phyloP scores from a whole-genome alignment of 2,888 invertebrate species.

The Sinohyriopsis cumingii region DNA sequence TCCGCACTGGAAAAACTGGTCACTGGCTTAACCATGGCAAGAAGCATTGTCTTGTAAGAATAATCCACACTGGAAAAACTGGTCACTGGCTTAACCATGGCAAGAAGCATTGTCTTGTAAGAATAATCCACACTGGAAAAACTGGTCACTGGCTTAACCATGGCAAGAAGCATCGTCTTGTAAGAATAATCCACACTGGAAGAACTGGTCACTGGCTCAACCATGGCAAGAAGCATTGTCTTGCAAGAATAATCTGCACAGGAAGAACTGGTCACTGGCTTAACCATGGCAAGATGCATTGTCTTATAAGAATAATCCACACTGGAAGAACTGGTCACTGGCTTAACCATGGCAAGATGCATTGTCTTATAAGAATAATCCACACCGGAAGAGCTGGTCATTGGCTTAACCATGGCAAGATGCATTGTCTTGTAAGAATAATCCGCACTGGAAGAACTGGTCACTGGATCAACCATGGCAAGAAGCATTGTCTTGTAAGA shows the following conservation, averaged over 20 bases:
- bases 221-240: constrained; percentile 90
- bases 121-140: constrained; percentile 90
- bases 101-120: constrained; percentile 94
- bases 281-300: constrained; percentile 96
- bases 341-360: constrained; percentile 98
- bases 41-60: constrained; percentile 88
- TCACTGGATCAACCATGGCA: constrained; percentile 97
- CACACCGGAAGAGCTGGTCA: constrained; percentile 97
- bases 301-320: constrained; percentile 76
- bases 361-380: constrained; percentile 92
- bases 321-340: constrained; percentile 98
- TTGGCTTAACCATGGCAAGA: constrained; percentile 99
- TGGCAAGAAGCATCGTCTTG: constrained; percentile 96
- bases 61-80: constrained; percentile 85
- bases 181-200: constrained; percentile 93
- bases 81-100: constrained; percentile 99
- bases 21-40: constrained; percentile 99
- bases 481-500: too few relatives aligned
- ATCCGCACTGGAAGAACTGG: constrained; percentile 95
- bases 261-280: constrained; percentile 98
- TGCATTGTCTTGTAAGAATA: constrained; percentile 87
- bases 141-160: constrained; percentile 99
- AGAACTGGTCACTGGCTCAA: constrained; percentile 98
- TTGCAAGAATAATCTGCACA: constrained; percentile 85
- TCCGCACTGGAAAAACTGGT: constrained; percentile 95